Conservation (phyloP, 2,888 invertebrate species). For the Mesoligia furuncula region DNA sequence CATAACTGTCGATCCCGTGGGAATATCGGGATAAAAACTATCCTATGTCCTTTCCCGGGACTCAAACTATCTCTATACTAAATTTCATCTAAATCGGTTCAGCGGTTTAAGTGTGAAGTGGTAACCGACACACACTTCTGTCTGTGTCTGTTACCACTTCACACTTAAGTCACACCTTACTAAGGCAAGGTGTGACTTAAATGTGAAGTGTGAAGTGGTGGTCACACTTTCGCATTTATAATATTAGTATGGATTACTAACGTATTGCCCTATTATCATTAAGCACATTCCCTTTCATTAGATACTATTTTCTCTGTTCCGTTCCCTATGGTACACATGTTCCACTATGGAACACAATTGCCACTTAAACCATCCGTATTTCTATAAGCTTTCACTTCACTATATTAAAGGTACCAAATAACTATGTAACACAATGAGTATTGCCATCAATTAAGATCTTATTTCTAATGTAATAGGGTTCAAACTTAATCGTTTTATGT, state of each 20-base stretch:
- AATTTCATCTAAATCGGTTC: no score
- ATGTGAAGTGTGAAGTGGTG: no score
- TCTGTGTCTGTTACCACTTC: no score
- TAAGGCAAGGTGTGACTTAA: no score
- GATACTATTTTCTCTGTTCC: not conserved
- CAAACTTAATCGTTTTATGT: slow-evolving; percentile 64
- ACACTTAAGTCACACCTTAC: no score
- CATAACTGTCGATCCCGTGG: no score
- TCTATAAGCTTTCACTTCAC: slow-evolving; percentile 58
- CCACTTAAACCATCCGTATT: slow-evolving; percentile 58
- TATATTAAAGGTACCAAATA: slow-evolving; percentile 54
- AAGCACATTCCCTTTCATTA: not conserved
- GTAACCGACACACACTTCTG: no score
- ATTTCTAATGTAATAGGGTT: slow-evolving; percentile 57
- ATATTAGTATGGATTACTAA: not conserved
- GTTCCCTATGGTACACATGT: not conserved
- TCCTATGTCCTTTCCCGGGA: no score
- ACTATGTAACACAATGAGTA: slow-evolving; percentile 27
- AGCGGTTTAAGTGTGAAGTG: no score
- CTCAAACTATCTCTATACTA: no score
- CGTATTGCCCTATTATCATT: not conserved
- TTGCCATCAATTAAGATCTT: slow-evolving; percentile 56
- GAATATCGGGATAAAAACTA: no score
- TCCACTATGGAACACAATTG: slow-evolving; percentile 40
- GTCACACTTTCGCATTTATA: no score